Evolutionary conservation across 2,113 vertebrate species (phyloP).

Genomic region (Nerophis ophidion): DNA sequence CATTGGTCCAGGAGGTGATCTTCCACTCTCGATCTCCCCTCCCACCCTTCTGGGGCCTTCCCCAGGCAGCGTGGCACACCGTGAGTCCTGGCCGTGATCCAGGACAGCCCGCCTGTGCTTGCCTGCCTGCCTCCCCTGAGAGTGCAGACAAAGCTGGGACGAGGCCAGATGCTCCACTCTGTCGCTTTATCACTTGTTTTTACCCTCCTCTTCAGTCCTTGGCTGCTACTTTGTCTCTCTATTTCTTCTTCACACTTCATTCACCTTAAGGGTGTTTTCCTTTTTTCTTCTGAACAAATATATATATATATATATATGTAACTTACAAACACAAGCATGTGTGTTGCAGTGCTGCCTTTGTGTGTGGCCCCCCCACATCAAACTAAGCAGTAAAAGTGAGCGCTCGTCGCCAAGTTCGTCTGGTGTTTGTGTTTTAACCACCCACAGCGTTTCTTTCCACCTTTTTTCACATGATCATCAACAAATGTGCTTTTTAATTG

Average conservation of each 20-base stretch:
- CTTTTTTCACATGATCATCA: background rate
- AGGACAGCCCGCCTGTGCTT: slow-evolving; percentile 61
- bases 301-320: background rate
- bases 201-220: background rate
- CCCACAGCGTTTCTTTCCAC: slow-evolving; percentile 27
- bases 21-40: slow-evolving; percentile 17
- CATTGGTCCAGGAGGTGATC: slow-evolving; percentile 30
- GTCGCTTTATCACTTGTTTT: slow-evolving; percentile 24
- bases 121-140: slow-evolving; percentile 61
- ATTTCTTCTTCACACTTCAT: background rate
- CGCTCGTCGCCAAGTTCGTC: slow-evolving; percentile 36
- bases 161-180: slow-evolving; percentile 53
- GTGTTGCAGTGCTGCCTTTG: slow-evolving; percentile 43
- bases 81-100: slow-evolving; percentile 67
- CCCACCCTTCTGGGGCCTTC: slow-evolving; percentile 55
- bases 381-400: slow-evolving; percentile 57
- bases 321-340: slow-evolving; percentile 25
- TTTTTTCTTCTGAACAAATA: background rate
- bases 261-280: background rate
- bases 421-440: slow-evolving; percentile 30
- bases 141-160: slow-evolving; percentile 72
- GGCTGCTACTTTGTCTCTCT: slow-evolving; percentile 4
- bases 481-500: background rate
- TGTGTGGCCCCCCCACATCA: slow-evolving; percentile 65
- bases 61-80: slow-evolving; percentile 57